Base-by-base conservation (phyloP, 1,140 invertebrate species). In the Drosophila carrolli region DNA sequence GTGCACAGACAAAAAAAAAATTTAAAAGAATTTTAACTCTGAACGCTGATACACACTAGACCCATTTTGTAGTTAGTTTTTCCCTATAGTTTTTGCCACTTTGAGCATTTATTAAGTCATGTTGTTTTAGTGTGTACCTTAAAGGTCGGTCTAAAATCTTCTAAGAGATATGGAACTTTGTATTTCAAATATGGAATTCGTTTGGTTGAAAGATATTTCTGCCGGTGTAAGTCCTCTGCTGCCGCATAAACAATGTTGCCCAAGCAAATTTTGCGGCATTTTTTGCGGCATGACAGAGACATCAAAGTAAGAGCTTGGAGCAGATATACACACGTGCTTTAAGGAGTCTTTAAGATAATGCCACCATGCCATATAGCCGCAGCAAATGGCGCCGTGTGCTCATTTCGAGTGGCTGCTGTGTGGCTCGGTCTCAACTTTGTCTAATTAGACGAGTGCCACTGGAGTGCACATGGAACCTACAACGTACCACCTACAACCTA, bases 401-500 rank as follows among this genome's bases (percentile, higher is more conserved):
- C 75, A 75, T 76, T 76, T 62, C 58, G 62, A 62, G 66, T 78
- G 71, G 59, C 55, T 66, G 75, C 76, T 70, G 43, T 50, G 58
- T 47, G 59, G 54, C 63, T 72, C 46, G 58, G 75, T 78, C 84
- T 84, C 58, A 89, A 84, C 84, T 81, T 81, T 89, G 84, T 89
- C 77, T 89, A 89, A 89, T 89, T 89, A 84, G 83, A 86, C 84
- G 84, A 84, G 84, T 84, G 81, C 77, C 82, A 67, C 65, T 81
- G 68, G 84, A 85, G 81, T 86, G 68, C 68, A 57, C 74, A 75
- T 70, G 59, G 62, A 71, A 59, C 54, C 44, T 47, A 46, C 53
- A 48, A 50, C 35, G 37, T 43, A 54, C 50, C 43, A 23, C 38
- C 38, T 16, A 16, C 16, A 16, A 19, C 37, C 65, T 43, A 50